Base-by-base conservation (phyloP, 2,888 invertebrate genomes). In the Poecilus cupreus region DNA sequence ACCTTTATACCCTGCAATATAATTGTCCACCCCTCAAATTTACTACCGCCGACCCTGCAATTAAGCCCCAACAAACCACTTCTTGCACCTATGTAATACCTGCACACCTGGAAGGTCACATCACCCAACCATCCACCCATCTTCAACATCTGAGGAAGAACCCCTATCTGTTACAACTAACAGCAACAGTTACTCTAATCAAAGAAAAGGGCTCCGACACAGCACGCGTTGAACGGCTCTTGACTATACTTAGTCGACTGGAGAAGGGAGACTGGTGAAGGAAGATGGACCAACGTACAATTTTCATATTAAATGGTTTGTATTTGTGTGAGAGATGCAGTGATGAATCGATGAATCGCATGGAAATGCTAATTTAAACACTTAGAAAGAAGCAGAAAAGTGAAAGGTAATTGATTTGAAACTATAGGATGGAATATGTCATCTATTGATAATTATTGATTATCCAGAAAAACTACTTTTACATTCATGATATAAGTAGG, bases 181-280 rank as follows among this genome's bases (percentile, higher is more conserved):
- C 46, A 37, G 5, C 13, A 46, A 46, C 46, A 32, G 32, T 6
- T 32, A 32, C 32, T 8, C 32, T 46, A 46, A 46, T 46, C n/a
- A 46, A 0, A 46, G n/a, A 46, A n/a, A 4, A 46, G 4, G 4
- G 3, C 1, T 13, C 46, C 46, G 46, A 46, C 46, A 1, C 46
- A 46, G 46, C 46, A 46, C 46, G 46, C n/a, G 46, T 46, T n/a
- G n/a, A n/a, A n/a, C n/a, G n/a, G n/a, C n/a, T 46, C 46, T 46
- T 46, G 1, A 46, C n/a, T 46, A 46, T 46, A 46, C 46, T 46
- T 46, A 13, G 46, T 46, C 46, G 13, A 46, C 8, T 10, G 3
- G n/a, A 1, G 13, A 46, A 0, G n/a, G n/a, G 13, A 46, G 4
- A 46, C 2, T 10, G 3, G n/a, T 0, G 13, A 46, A 0, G n/a